Conservation (phyloP, 1,140 invertebrate species). For the Drosophila simulans region DNA sequence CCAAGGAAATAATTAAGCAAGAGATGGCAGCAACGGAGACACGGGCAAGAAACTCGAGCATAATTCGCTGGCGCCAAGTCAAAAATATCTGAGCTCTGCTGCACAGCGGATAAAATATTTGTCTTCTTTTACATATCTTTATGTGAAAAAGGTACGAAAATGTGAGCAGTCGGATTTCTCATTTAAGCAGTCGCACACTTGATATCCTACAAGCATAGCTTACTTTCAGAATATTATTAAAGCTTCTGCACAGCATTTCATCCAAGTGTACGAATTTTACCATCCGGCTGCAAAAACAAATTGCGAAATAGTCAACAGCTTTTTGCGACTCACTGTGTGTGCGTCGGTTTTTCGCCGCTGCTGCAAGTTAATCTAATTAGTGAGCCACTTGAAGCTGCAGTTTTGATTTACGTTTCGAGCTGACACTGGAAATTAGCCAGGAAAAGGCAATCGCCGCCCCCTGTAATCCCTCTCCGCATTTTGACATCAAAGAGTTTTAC, state of each 20-base stretch:
- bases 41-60: constrained; percentile 25
- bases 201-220: too few species aligned
- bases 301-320: constrained; percentile 65
- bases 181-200: too few species aligned
- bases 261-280: constrained; percentile 6
- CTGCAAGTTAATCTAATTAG: constrained; percentile 72
- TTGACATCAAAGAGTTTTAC: constrained; percentile 39
- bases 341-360: constrained; percentile 17
- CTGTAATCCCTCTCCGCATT: background rate
- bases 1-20: constrained; percentile 80
- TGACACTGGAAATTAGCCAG: constrained; percentile 49
- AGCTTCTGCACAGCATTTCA: background rate
- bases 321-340: constrained; percentile 42
- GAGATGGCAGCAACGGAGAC: constrained; percentile 43
- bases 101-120: background rate
- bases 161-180: too few species aligned
- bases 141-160: too few species aligned
- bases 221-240: too few species aligned
- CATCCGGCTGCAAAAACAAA: constrained; percentile 19
- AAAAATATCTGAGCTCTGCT: constrained; percentile 22
- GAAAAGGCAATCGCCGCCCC: background rate
- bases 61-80: constrained; percentile 59
- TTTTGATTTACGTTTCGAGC: constrained; percentile 75
- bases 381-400: constrained; percentile 57
- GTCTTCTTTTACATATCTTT: background rate